Percentiles rank a stretch among this genome's conserved stretches.
Conservation (phyloP, 1,140 invertebrate species). For the Asobara japonica region DNA sequence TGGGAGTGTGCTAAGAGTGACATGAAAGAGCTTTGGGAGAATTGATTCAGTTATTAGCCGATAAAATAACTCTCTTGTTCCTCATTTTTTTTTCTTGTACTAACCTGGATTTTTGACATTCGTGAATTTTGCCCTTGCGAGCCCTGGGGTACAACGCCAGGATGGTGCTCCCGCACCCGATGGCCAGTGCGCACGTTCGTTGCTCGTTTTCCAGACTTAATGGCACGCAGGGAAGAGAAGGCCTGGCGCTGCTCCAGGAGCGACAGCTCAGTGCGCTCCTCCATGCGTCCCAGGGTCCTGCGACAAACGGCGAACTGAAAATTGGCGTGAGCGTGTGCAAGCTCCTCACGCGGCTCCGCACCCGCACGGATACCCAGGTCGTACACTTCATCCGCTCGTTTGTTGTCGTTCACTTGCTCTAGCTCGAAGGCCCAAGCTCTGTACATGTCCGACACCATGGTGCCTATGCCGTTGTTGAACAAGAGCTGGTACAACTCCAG, state of each 20-base stretch:
- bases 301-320: constrained; percentile 72
- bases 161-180: constrained; percentile 56
- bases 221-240: constrained; percentile 74
- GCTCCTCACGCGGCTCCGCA: constrained; percentile 78
- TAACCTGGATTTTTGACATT: constrained; percentile 56
- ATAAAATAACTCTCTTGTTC: too few species aligned
- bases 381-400: constrained; percentile 79
- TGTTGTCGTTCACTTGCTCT: constrained; percentile 78
- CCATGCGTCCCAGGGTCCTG: constrained; percentile 69
- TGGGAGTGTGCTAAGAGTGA: too few species aligned
- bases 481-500: constrained; percentile 80
- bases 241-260: constrained; percentile 76
- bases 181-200: constrained; percentile 65
- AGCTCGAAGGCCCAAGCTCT: constrained; percentile 84
- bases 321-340: constrained; percentile 77
- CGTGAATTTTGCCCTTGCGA: constrained; percentile 43
- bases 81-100: too few species aligned
- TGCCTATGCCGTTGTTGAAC: constrained; percentile 79
- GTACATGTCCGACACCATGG: constrained; percentile 81
- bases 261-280: constrained; percentile 68
- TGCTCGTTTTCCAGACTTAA: constrained; percentile 69
- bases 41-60: too few species aligned
- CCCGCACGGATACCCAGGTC: constrained; percentile 74
- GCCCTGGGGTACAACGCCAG: constrained; percentile 55
- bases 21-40: too few species aligned